Base-by-base conservation (phyloP, 2,888 invertebrate species). In the Choreutis nemorana region DNA sequence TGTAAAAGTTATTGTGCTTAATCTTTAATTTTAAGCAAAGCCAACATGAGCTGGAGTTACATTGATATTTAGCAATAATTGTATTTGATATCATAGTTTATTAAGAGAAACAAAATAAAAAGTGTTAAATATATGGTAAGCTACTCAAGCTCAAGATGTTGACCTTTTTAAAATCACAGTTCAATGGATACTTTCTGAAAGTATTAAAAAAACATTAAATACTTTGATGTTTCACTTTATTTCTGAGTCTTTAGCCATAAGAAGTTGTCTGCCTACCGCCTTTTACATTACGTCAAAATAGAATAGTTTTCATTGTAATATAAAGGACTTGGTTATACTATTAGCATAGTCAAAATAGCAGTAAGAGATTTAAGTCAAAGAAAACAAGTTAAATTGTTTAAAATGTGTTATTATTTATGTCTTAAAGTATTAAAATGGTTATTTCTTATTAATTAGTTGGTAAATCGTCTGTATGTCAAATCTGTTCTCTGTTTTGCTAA, bases 381-480 rank as follows among this genome's bases (percentile, higher is more conserved):
- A 73, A 60, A 77, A 65, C 75, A 71, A 73, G 78, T 77, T 75
- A 70, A 77, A 77, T 77, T 78, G 78, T 78, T 77, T 78, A 75
- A 73, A 72, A 75, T 73, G 77, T 78, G 78, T 78, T 78, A 77
- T 77, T 78, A 78, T 77, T 78, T 78, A 78, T 78, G 75, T 78
- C 75, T 65, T 77, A 78, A 77, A 78, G 78, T 78, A 78, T 78
- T 78, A 77, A 75, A 77, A 72, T 73, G 75, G 77, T 78, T 78
- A 78, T 77, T 77, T 77, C 77, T 77, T 78, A 78, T 78, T 78
- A 71, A 75, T 77, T 78, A 78, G 75, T 77, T 78, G 64, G 71
- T 77, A 77, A 77, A 73, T 68, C 58, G 59, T 64, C 66, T 68
- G 64, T 64, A 64, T 61, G 61, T 66, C 61, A 55, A 58, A 59